Evolutionary conservation across 1,140 invertebrate species (phyloP).

Genomic region (Drosophila kepulauana): DNA sequence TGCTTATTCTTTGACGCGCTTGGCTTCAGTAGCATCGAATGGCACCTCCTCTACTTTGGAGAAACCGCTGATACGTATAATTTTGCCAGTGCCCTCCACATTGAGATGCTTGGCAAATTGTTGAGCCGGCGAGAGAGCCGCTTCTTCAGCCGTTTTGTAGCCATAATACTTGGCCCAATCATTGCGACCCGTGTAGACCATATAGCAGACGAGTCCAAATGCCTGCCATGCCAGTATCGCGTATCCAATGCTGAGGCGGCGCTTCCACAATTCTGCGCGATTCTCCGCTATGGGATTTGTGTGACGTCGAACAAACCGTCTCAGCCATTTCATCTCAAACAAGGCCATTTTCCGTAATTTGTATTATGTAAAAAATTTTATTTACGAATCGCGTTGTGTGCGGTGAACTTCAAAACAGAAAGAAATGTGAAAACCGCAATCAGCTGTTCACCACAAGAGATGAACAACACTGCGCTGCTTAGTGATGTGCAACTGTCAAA

Average conservation of each 20-base stretch:
- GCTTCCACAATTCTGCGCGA: slow-evolving; percentile 87
- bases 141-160: slow-evolving; percentile 87
- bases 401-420: slow-evolving; percentile 11
- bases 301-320: slow-evolving; percentile 86
- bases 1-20: slow-evolving; percentile 52
- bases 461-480: not conserved
- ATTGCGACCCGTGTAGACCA: slow-evolving; percentile 86
- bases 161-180: slow-evolving; percentile 89
- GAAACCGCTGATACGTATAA: slow-evolving; percentile 78
- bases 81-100: slow-evolving; percentile 80
- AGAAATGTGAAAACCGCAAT: slow-evolving; percentile 33
- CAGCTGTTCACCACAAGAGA: slow-evolving; percentile 41
- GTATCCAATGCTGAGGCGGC: slow-evolving; percentile 87
- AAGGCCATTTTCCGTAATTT: slow-evolving; percentile 59
- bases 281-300: slow-evolving; percentile 87
- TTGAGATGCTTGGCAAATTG: slow-evolving; percentile 77
- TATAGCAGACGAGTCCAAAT: slow-evolving; percentile 87
- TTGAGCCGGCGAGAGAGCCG: slow-evolving; percentile 85
- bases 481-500: not conserved
- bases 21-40: slow-evolving; percentile 56
- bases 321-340: slow-evolving; percentile 85
- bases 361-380: slow-evolving; percentile 39
- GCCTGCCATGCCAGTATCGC: slow-evolving; percentile 88
- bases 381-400: not conserved
- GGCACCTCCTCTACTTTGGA: slow-evolving; percentile 73